Conservation (phyloP, 2,888 invertebrate genomes). For the Drosophila sordidapex region DNA sequence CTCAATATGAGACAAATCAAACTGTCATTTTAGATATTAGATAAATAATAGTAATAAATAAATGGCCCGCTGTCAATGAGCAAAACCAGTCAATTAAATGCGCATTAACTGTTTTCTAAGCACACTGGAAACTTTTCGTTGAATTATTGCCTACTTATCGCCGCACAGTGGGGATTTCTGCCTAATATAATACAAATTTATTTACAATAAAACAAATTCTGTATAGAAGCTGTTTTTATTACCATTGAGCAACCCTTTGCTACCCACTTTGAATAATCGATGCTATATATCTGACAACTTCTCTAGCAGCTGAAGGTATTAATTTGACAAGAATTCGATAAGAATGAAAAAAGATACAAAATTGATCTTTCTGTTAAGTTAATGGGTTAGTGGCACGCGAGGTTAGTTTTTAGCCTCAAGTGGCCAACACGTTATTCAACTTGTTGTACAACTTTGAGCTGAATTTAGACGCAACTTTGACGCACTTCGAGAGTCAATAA, state of each 20-base stretch:
- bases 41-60: background rate
- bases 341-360: background rate
- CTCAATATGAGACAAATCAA: background rate
- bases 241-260: background rate
- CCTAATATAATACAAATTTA: too few species aligned
- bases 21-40: background rate
- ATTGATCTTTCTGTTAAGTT: background rate
- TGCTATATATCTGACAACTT: background rate
- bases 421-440: background rate
- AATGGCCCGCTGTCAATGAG: background rate
- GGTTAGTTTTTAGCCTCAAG: background rate
- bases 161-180: background rate
- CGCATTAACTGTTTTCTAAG: background rate
- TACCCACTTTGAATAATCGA: background rate
- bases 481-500: conserved; percentile 16
- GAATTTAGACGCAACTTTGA: conserved; percentile 16
- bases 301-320: background rate
- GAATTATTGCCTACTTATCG: conserved; percentile 1
- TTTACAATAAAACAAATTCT: background rate
- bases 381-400: background rate
- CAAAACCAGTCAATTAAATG: background rate
- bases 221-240: background rate
- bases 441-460: background rate
- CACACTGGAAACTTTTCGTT: background rate
- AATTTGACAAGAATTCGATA: background rate